Percentiles rank a stretch among this genome's conserved stretches.
These are phyloP conservation scores for Palloptera scutellata DNA, from an alignment of 2,888 invertebrate species.

Conservation along the genomic window DNA sequence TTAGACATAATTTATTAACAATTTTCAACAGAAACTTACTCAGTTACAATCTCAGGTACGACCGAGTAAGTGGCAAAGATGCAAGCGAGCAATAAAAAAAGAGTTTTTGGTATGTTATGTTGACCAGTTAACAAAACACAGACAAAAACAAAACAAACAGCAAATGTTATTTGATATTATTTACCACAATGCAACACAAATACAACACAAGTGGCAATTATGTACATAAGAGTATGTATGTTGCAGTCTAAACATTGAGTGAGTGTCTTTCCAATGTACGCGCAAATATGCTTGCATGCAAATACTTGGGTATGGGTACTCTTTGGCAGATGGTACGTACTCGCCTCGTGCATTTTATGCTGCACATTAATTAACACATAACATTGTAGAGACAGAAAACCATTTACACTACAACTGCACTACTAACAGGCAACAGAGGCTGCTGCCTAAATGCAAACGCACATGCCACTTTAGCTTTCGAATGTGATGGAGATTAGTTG, in stretches of 20 bases:
- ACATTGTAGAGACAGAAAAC: conserved; percentile 3
- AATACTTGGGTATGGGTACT: background rate
- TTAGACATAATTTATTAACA: conserved; percentile 34
- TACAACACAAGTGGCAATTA: no score
- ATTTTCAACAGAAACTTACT: conserved; percentile 30
- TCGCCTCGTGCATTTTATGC: background rate
- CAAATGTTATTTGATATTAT: no score
- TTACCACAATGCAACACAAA: no score
- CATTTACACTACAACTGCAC: conserved; percentile 5
- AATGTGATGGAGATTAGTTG: no score
- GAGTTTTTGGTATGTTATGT: no score
- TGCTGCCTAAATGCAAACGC: no score
- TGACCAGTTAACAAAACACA: no score
- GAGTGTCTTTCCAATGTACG: background rate
- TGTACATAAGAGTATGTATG: background rate
- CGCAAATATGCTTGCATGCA: background rate
- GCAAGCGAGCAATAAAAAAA: background rate
- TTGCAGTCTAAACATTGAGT: background rate
- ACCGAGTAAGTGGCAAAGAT: no score
- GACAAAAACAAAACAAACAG: no score
- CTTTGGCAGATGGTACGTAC: background rate
- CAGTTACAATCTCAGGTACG: background rate
- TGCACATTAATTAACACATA: conserved; percentile 24
- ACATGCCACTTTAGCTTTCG: no score
- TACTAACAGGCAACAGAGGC: no score